A percentile compares a stretch with the other conserved stretches of the same genome.
Conservation (phyloP, 2,113 vertebrate species). For the Amphiprion ocellaris region DNA sequence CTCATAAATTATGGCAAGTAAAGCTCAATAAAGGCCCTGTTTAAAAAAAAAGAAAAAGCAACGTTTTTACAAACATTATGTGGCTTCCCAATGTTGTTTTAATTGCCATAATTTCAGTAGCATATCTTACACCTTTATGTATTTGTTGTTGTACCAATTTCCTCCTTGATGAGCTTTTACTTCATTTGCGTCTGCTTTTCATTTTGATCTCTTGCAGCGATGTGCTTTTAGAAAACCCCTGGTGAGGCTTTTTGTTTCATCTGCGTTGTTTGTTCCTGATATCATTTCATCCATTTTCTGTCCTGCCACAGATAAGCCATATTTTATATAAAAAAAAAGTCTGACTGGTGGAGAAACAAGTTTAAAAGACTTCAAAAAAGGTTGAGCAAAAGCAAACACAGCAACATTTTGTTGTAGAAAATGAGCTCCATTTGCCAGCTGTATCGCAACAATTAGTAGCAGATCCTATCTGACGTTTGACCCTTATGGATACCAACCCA, state of each 20-base stretch:
- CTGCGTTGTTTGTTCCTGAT: neutral
- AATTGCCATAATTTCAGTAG: too few relatives aligned
- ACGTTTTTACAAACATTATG: too few relatives aligned
- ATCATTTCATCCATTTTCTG: slow-evolving; percentile 12
- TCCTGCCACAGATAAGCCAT: neutral
- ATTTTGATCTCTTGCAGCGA: slow-evolving; percentile 9
- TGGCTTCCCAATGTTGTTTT: too few relatives aligned
- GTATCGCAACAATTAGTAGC: neutral
- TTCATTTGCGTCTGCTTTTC: slow-evolving; percentile 27
- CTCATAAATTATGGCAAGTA: too few relatives aligned
- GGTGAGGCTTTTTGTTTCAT: slow-evolving; percentile 28
- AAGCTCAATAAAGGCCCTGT: too few relatives aligned
- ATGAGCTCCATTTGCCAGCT: neutral
- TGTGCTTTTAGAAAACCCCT: slow-evolving; percentile 13
- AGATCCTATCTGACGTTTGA: too few relatives aligned
- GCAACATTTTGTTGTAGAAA: neutral
- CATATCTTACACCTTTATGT: neutral
- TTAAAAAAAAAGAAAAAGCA: too few relatives aligned
- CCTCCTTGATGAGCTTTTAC: slow-evolving; percentile 31
- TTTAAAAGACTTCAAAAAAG: too few relatives aligned
- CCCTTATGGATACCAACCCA: too few relatives aligned
- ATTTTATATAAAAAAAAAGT: neutral
- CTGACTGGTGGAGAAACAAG: neutral
- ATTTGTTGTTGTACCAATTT: neutral
- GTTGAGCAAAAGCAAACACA: neutral